Evolutionary conservation across 1,140 invertebrate species (phyloP).

Genomic region (Pogonomyrmex californicus): DNA sequence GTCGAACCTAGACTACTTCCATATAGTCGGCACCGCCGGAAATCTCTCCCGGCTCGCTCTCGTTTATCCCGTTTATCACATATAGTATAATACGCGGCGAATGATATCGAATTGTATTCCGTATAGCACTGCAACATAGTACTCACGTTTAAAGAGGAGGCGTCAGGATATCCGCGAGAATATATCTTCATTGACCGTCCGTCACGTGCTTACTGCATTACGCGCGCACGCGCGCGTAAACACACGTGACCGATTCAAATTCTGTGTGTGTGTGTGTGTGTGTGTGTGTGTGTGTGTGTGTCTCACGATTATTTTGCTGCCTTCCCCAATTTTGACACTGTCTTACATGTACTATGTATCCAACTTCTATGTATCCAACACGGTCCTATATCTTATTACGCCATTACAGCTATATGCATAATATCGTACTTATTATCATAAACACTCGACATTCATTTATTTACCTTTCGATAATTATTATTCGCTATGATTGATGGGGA

Average conservation of each 20-base stretch:
- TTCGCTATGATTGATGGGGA: conserved; percentile 64
- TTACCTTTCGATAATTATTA: conserved; percentile 63
- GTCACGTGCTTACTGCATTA: conserved; percentile 37
- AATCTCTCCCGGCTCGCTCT: conserved; percentile 75
- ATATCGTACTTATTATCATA: conserved; percentile 64
- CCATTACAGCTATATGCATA: conserved; percentile 72
- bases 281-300: not conserved
- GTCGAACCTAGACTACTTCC: conserved; percentile 82
- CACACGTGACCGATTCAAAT: conserved; percentile 66
- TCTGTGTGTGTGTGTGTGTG: not conserved
- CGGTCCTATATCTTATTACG: conserved; percentile 68
- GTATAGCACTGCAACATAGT: conserved; percentile 41
- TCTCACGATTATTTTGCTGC: not conserved
- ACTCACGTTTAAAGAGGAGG: conserved; percentile 11
- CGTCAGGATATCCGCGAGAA: conserved; percentile 32
- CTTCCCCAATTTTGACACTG: not conserved
- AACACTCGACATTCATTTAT: conserved; percentile 72
- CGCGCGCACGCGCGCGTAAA: conserved; percentile 24
- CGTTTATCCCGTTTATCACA: conserved; percentile 83
- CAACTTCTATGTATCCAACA: conserved; percentile 61
- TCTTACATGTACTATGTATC: conserved; percentile 65
- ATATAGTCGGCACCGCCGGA: conserved; percentile 79
- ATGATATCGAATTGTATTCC: conserved; percentile 73
- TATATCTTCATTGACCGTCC: conserved; percentile 54
- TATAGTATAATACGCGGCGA: conserved; percentile 82